These are phyloP conservation scores for Oncopeltus fasciatus DNA, from an alignment of 1,140 invertebrate genomes.

Conservation along the genomic window DNA sequence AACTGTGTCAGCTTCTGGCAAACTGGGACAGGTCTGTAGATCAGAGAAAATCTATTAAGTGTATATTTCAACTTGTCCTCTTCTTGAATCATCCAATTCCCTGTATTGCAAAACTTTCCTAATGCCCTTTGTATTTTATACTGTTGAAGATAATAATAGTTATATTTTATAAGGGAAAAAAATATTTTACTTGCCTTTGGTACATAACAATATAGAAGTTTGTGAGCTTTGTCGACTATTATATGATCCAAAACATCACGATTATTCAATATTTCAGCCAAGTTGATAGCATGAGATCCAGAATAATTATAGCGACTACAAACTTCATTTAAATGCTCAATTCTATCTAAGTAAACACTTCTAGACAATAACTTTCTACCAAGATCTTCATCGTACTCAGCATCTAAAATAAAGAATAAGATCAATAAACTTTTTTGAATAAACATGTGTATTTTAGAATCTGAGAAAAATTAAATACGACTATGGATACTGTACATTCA, in stretches of 20 bases:
- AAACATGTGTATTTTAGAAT: too few species aligned
- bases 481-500: too few species aligned
- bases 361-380: constrained; percentile 13
- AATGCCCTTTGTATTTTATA: neutral
- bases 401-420: constrained; percentile 9
- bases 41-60: too few species aligned
- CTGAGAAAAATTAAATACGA: too few species aligned
- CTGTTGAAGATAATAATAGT: constrained; percentile 1
- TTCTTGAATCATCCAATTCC: neutral
- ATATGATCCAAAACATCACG: constrained; percentile 44
- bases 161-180: constrained; percentile 25
- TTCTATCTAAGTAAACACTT: constrained; percentile 22
- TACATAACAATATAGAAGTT: constrained; percentile 80
- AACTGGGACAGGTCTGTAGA: too few species aligned
- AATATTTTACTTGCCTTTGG: constrained; percentile 73
- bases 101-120: neutral
- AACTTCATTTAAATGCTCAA: constrained; percentile 23
- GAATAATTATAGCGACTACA: constrained; percentile 14
- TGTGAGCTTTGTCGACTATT: constrained; percentile 63
- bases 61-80: too few species aligned
- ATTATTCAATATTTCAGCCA: constrained; percentile 14
- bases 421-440: too few species aligned
- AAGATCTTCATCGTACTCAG: neutral
- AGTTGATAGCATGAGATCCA: neutral
- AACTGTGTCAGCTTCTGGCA: too few species aligned